These are phyloP conservation scores for Prunella fulvescens DNA, from an alignment of 2,113 vertebrate genomes.

Conservation along the genomic window DNA sequence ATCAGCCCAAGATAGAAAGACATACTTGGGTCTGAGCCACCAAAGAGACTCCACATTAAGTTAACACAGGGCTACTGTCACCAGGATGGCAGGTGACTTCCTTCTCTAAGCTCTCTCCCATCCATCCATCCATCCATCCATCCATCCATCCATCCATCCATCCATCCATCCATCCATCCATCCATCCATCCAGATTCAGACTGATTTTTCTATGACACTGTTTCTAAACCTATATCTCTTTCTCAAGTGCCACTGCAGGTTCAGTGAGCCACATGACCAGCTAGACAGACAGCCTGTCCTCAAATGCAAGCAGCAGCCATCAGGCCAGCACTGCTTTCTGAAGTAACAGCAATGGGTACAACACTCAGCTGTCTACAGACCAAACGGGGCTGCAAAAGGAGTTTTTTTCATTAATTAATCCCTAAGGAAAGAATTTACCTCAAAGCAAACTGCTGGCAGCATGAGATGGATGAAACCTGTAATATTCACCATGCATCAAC, in stretches of 20 bases:
- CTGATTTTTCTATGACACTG: rapidly evolving
- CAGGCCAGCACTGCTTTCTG: neutral
- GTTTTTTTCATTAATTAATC: neutral
- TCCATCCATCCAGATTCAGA: neutral
- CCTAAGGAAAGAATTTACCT: slow-evolving; percentile 4
- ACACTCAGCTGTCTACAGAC: neutral
- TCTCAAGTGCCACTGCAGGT: neutral
- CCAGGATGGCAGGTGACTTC: neutral
- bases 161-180: neutral
- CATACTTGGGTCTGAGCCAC: neutral
- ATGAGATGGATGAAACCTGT: neutral
- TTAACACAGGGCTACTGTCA: rapidly evolving
- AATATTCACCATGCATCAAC: neutral
- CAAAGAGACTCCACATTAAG: neutral
- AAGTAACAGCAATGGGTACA: neutral
- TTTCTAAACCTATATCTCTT: neutral
- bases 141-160: neutral
- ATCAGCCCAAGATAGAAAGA: neutral
- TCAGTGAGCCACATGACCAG: neutral
- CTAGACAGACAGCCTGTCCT: neutral
- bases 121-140: neutral
- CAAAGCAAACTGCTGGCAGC: slow-evolving; percentile 15
- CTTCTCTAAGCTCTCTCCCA: neutral
- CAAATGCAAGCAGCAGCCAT: neutral
- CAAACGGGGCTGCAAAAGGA: neutral